Conservation (phyloP, 2,888 invertebrate species). For the Suillia variegata region DNA sequence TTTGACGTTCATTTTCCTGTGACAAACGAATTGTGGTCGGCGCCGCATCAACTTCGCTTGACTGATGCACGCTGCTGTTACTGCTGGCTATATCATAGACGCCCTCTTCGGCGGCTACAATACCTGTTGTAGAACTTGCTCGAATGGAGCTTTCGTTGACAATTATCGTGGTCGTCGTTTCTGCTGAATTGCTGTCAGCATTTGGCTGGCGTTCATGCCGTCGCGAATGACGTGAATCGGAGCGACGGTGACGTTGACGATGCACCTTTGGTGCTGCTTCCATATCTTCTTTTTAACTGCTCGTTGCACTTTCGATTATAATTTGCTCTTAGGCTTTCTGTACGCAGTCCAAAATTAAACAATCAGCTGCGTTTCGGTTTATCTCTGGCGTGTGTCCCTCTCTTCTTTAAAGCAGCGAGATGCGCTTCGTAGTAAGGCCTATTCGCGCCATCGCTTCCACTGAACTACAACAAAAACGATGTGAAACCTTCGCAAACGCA, state of each 20-base stretch:
- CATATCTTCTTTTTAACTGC: conserved; percentile 42
- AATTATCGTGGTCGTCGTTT: conserved; percentile 16
- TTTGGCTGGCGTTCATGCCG: conserved; percentile 48
- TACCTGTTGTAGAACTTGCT: conserved; percentile 9
- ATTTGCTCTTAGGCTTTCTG: too few species aligned
- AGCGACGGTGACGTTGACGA: conserved; percentile 58
- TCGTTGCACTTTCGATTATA: not conserved
- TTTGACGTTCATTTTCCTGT: conserved; percentile 36
- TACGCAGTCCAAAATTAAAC: too few species aligned
- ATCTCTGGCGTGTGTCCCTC: too few species aligned
- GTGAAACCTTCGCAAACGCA: not conserved
- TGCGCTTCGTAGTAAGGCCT: too few species aligned
- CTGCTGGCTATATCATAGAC: conserved; percentile 30
- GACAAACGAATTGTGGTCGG: conserved; percentile 26
- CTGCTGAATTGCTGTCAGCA: conserved; percentile 21
- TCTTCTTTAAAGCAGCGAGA: too few species aligned
- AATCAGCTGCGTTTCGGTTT: too few species aligned
- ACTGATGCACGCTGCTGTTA: conserved; percentile 26
- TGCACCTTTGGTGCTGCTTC: conserved; percentile 61
- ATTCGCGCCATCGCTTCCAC: too few species aligned
- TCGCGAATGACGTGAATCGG: conserved; percentile 54
- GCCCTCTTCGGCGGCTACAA: conserved; percentile 34
- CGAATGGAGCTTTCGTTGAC: conserved; percentile 11
- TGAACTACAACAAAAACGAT: too few species aligned
- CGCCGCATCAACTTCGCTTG: conserved; percentile 23